Base-by-base conservation (phyloP, 2,888 invertebrate species). In the Lasioglossum villosulum region DNA sequence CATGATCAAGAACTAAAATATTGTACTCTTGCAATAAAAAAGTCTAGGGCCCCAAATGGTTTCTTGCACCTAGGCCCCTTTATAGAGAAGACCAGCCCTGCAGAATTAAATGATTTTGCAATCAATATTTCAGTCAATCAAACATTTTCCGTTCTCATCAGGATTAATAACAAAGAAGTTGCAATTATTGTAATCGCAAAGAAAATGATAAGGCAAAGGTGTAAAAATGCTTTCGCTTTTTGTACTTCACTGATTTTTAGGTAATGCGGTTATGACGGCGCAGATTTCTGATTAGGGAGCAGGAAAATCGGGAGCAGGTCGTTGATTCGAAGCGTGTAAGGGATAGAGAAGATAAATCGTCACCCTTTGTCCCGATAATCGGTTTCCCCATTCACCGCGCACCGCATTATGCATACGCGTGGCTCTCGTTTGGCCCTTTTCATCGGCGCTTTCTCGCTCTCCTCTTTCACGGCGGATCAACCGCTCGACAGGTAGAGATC, bases 351-450 rank as follows among this genome's bases (percentile, higher is more conserved):
- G 75, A 84, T 75, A 75, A 75, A 76, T 81, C 84, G 76, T 52
- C 71, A n/a, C 52, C 63, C 63, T 72, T 81, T 59, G 74, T 81
- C 56, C 75, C 27, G 68, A 78, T 84, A 87, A 80, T 68, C 84
- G 79, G 74, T 27, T 45, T 71, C 71, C 52, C 72, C 56, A 82
- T 87, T 81, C 45, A 63, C 3, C 42, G 23, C 27, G 34, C 14
- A n/a, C 52, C n/a, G 45, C 66, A 63, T 86, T 81, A 88, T 77
- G 75, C 85, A 71, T 78, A 78, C 77, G 73, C 77, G 79, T 45
- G 80, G 19, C 63, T 72, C 68, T 56, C 79, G 37, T 59, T 42
- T 52, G 81, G 77, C 34, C 78, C 81, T 82, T 84, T 79, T 83
- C 84, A 66, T 75, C 30, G 66, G 14, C 59, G 59, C 23, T 52